Conservation (phyloP, 2,113 vertebrate genomes). For the Forbesichthys agassizii region DNA sequence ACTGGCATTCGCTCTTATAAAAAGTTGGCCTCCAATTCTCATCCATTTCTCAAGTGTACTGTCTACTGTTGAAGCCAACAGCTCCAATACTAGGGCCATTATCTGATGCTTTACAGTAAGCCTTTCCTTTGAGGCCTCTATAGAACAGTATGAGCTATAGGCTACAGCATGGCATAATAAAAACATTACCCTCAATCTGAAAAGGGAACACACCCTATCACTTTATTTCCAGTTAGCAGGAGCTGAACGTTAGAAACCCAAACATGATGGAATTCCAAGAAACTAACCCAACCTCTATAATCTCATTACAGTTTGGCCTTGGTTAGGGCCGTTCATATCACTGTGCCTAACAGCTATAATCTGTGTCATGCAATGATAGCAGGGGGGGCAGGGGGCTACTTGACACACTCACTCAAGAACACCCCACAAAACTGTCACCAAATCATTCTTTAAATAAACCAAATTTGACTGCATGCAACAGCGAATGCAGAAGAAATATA, state of each 20-base stretch:
- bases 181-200: conserved; percentile 16
- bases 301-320: conserved; percentile 52
- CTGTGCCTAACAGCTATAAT: conserved; percentile 56
- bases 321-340: conserved; percentile 40
- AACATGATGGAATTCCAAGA: conserved; percentile 72
- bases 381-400: conserved; percentile 34
- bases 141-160: not conserved
- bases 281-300: conserved; percentile 58
- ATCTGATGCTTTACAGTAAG: not conserved
- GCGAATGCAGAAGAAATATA: conserved; percentile 32
- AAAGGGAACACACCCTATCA: conserved; percentile 20
- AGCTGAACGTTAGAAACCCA: conserved; percentile 45
- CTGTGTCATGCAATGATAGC: conserved; percentile 51
- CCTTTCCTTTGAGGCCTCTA: not conserved
- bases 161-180: conserved; percentile 8
- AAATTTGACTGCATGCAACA: not conserved
- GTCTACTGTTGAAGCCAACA: conserved; percentile 7
- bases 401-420: conserved; percentile 37
- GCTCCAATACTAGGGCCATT: not conserved
- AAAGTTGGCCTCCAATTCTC: not conserved
- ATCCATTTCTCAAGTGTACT: not conserved
- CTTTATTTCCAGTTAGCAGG: conserved; percentile 34
- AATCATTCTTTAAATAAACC: conserved; percentile 43
- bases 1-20: not conserved
- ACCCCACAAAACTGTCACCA: conserved; percentile 37